Evolutionary conservation across 2,888 invertebrate species (phyloP).

Genomic region (Dromius quadrimaculatus): DNA sequence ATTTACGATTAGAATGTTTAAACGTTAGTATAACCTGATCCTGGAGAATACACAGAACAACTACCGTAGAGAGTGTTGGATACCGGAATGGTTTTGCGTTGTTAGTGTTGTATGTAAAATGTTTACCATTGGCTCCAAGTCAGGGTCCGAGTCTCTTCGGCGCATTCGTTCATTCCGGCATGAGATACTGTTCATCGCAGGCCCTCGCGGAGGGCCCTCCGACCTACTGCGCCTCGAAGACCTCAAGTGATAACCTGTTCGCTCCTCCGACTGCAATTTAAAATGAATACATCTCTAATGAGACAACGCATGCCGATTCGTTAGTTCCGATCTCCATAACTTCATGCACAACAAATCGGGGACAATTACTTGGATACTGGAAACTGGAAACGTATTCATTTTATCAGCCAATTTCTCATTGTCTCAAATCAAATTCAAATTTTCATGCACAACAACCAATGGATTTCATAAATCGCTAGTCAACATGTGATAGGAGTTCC

Average conservation of each 20-base stretch:
- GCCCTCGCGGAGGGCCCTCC: slow-evolving; percentile 74
- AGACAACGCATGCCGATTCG: slow-evolving; percentile 45
- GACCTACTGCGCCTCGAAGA: slow-evolving; percentile 84
- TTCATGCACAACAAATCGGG: slow-evolving; percentile 46
- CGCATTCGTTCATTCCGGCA: slow-evolving; percentile 57
- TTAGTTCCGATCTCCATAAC: slow-evolving; percentile 17
- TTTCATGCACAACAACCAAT: slow-evolving; percentile 39
- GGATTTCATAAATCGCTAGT: slow-evolving; percentile 39
- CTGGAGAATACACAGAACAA: slow-evolving; percentile 52
- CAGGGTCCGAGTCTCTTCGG: slow-evolving; percentile 66
- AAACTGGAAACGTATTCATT: slow-evolving; percentile 64
- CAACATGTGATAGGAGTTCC: slow-evolving; percentile 33
- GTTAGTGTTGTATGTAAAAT: slow-evolving; percentile 19
- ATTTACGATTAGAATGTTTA: too few relatives aligned
- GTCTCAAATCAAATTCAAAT: slow-evolving; percentile 21
- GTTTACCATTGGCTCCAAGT: slow-evolving; percentile 64
- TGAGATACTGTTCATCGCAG: slow-evolving; percentile 58
- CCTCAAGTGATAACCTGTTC: slow-evolving; percentile 70
- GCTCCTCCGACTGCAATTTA: slow-evolving; percentile 77
- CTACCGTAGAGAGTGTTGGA: slow-evolving; percentile 27
- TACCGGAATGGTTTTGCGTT: slow-evolving; percentile 20
- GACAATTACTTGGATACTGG: slow-evolving; percentile 38
- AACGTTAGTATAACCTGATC: slow-evolving; percentile 10
- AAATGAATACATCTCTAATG: slow-evolving; percentile 66
- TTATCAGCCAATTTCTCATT: slow-evolving; percentile 60